These are phyloP conservation scores for Arge pagana DNA, from an alignment of 2,888 invertebrate genomes.

Conservation along the genomic window DNA sequence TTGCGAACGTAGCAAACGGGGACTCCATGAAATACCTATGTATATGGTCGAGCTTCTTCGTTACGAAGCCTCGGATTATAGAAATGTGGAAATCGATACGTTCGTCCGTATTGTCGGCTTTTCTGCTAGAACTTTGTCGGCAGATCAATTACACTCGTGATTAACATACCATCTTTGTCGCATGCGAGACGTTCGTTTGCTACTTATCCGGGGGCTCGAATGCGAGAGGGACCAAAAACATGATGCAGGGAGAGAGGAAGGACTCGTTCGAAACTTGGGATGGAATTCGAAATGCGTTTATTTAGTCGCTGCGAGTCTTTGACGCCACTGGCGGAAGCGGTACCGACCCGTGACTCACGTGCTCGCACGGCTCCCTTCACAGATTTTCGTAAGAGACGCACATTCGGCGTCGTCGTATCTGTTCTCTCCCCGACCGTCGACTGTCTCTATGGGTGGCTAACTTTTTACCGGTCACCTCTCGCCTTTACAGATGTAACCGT, in stretches of 20 bases:
- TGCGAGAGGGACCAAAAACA: background rate
- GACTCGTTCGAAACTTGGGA: background rate
- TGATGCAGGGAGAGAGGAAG: background rate
- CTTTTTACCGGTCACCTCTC: too few species aligned
- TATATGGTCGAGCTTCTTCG: too few species aligned
- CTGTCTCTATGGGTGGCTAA: too few species aligned
- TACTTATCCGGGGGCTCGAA: background rate
- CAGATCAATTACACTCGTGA: slow-evolving; percentile 49
- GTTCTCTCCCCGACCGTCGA: background rate
- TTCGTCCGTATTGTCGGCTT: too few species aligned
- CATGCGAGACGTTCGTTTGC: background rate
- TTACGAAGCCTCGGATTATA: too few species aligned
- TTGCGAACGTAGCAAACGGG: too few species aligned
- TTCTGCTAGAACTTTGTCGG: too few species aligned
- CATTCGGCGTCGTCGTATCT: too few species aligned
- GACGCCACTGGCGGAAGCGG: slow-evolving; percentile 12
- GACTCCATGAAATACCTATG: too few species aligned
- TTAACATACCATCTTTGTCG: slow-evolving; percentile 14
- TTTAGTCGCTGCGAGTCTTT: slow-evolving; percentile 8
- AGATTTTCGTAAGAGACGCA: too few species aligned
- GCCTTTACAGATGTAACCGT: too few species aligned
- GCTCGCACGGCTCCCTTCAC: slow-evolving; percentile 1
- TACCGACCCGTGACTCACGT: slow-evolving; percentile 19
- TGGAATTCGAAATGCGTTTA: background rate
- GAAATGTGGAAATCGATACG: too few species aligned